Conservation (phyloP, 2,797 vertebrate species). For the Aulostomus chinensis region DNA sequence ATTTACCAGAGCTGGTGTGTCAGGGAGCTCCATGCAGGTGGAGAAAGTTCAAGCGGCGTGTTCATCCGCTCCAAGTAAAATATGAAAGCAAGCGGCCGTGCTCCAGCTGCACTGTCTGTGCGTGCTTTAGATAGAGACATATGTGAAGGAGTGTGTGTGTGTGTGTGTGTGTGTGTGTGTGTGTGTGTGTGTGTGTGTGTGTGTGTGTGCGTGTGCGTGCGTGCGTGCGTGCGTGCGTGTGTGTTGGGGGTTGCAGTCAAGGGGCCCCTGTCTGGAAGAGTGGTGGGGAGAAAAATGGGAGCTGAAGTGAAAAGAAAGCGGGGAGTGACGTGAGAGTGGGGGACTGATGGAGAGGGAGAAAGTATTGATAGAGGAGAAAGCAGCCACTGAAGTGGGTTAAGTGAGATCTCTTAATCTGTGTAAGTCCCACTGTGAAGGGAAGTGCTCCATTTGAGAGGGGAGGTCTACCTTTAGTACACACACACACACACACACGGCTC, state of each 20-base stretch:
- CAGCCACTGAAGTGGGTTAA: constrained; percentile 64
- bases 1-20: too few relatives aligned
- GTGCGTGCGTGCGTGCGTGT: neutral
- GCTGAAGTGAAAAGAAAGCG: constrained; percentile 41
- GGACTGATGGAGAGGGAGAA: constrained; percentile 46
- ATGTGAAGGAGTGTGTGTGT: constrained; percentile 61
- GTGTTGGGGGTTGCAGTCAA: constrained; percentile 15
- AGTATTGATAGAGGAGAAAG: constrained; percentile 56
- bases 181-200: constrained; percentile 20
- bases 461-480: constrained; percentile 30
- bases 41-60: constrained; percentile 6
- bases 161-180: constrained; percentile 26
- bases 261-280: constrained; percentile 65
- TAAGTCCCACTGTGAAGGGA: constrained; percentile 66
- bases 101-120: constrained; percentile 16
- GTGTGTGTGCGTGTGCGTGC: constrained; percentile 42
- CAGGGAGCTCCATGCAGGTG: neutral
- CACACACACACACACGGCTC: constrained; percentile 24
- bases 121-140: too few relatives aligned
- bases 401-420: constrained; percentile 78
- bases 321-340: constrained; percentile 16
- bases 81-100: constrained; percentile 16
- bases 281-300: constrained; percentile 42
- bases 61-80: constrained; percentile 46
- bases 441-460: constrained; percentile 57